These are phyloP conservation scores for Zaprionus lachaisei DNA, from an alignment of 1,140 invertebrate genomes.

Conservation along the genomic window DNA sequence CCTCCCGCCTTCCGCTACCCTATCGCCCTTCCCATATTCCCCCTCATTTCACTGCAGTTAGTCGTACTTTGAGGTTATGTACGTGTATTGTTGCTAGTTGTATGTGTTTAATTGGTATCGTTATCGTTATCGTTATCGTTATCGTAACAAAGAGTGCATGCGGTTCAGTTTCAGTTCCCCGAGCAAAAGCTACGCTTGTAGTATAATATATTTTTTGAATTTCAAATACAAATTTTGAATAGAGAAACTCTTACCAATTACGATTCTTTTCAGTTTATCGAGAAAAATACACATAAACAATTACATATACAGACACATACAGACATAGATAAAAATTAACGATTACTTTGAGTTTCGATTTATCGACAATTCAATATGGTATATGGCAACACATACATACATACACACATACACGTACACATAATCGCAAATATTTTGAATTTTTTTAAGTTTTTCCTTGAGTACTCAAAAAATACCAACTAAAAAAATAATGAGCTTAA, in stretches of 20 bases:
- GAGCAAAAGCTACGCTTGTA: slow-evolving; percentile 34
- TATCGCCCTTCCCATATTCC: neutral
- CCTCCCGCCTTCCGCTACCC: neutral
- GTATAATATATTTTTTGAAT: neutral
- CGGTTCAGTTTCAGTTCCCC: slow-evolving; percentile 23
- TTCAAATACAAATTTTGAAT: neutral
- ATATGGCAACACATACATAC: slow-evolving; percentile 14
- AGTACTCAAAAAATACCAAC: neutral
- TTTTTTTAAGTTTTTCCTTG: neutral
- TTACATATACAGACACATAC: slow-evolving; percentile 31
- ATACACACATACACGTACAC: slow-evolving; percentile 23
- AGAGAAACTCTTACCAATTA: neutral
- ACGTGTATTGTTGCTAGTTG: slow-evolving; percentile 16
- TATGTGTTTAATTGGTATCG: slow-evolving; percentile 34
- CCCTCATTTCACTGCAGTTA: neutral
- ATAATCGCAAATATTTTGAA: slow-evolving; percentile 8
- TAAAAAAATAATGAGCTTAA: neutral
- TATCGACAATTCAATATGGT: neutral
- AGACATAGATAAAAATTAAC: slow-evolving; percentile 15
- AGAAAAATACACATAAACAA: slow-evolving; percentile 30
- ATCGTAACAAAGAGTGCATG: slow-evolving; percentile 37
- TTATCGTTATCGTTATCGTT: slow-evolving; percentile 42
- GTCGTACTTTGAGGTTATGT: neutral
- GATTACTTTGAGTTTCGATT: neutral
- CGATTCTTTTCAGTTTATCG: slow-evolving; percentile 5